Conservation (phyloP, 2,113 vertebrate genomes). For the Acanthisitta chloris region DNA sequence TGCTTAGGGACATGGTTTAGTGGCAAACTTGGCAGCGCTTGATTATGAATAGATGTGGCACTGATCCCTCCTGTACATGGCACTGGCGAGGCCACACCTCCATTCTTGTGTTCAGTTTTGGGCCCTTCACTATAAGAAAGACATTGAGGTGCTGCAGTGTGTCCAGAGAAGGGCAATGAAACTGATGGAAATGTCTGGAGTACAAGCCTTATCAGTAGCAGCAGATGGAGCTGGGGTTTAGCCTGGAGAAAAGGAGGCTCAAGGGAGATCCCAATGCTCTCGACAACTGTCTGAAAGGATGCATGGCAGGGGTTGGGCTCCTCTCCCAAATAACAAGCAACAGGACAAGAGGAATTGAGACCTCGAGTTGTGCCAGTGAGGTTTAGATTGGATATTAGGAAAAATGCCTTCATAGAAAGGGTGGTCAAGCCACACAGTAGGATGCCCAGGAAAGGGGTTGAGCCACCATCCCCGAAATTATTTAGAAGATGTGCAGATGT, state of each 20-base stretch:
- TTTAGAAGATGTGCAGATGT: background rate
- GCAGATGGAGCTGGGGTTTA: background rate
- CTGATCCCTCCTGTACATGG: background rate
- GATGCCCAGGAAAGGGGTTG: background rate
- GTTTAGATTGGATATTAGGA: background rate
- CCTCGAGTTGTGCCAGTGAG: background rate
- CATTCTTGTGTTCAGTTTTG: background rate
- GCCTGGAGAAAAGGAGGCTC: background rate
- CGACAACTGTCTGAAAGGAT: background rate
- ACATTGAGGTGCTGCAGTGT: fast-evolving
- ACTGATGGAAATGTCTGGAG: background rate
- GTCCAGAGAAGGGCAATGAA: background rate
- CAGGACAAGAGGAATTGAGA: background rate
- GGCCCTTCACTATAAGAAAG: background rate
- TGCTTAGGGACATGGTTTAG: background rate
- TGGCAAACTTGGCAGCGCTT: background rate
- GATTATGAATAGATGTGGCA: too few species aligned
- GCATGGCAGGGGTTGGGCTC: too few species aligned
- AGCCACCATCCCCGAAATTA: background rate
- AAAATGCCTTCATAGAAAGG: background rate
- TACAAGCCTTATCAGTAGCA: background rate
- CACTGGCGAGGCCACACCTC: background rate
- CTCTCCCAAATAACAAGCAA: background rate
- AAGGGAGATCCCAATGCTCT: background rate
- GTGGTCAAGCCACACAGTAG: background rate